These are phyloP conservation scores for Hydractinia symbiolongicarpus DNA, from an alignment of 30 jellyfish, hydroid and myxozoan species.

Conservation along the genomic window DNA sequence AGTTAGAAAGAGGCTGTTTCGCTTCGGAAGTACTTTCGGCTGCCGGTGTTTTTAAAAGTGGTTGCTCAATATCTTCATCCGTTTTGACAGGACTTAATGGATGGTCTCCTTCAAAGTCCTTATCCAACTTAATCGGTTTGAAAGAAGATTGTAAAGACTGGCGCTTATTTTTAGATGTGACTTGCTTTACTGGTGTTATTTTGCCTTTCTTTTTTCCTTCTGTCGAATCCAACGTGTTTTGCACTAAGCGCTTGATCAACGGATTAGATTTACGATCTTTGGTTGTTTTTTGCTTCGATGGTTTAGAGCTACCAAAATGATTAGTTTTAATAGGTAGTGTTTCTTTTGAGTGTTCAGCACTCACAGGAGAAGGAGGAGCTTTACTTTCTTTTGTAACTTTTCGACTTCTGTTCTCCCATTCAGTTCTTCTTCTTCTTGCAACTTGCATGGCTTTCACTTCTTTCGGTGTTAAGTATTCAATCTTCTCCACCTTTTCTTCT, in stretches of 20 bases:
- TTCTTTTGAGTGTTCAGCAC: background rate
- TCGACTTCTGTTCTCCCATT: conserved; percentile 29
- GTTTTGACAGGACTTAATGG: background rate
- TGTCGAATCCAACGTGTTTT: background rate
- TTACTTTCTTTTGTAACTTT: background rate
- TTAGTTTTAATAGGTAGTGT: background rate
- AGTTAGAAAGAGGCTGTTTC: background rate
- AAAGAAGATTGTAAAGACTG: background rate
- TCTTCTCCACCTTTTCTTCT: conserved; percentile 22
- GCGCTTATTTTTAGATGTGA: background rate
- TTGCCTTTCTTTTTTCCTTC: background rate
- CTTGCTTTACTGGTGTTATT: conserved; percentile 1
- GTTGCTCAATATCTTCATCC: background rate
- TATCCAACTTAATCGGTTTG: conserved; percentile 12
- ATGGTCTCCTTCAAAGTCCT: conserved; percentile 5
- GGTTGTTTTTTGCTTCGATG: background rate
- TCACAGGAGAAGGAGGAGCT: background rate
- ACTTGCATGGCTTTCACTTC: conserved; percentile 42
- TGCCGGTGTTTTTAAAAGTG: background rate
- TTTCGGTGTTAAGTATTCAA: conserved; percentile 38
- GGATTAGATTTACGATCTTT: conserved; percentile 10
- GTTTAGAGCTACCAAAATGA: background rate
- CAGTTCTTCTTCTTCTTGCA: conserved; percentile 24
- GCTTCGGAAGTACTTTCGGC: background rate
- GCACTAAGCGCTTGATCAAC: background rate